Base-by-base conservation (phyloP, 2,113 vertebrate genomes). In the Ophiodon elongatus region DNA sequence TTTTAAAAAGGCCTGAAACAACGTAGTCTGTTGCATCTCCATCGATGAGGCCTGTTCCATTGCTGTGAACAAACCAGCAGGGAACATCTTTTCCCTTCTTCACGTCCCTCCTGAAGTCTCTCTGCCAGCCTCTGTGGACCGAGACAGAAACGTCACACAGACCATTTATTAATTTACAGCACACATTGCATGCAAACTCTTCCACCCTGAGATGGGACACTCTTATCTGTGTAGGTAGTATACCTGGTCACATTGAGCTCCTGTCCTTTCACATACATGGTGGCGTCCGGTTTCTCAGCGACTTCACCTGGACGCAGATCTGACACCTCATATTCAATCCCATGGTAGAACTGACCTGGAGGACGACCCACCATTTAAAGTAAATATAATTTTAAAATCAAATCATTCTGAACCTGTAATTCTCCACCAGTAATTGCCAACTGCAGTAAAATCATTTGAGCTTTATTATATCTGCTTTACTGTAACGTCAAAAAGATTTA, bases 51-150 rank as follows among this genome's bases (percentile, higher is more conserved):
- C 97, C 97, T 33, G 95, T 92, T 45, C 97, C 98, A 0, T 98
- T 98, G 86, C 93, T 92, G 84, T 99, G 97, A 87, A 99, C 79
- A 21, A 99, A 98, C 98, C 98, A 99, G 90, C 98, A 99, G 45
- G 94, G 91, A 29, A 99, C 74, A 6, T 95, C 94, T 0, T 84
- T 73, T 1, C 97, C 97, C 0, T 92, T 76, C 2, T 84, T 90
- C 2, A 92, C 43, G 27, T 98, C 93, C 14, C 68, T 89, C 64
- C 94, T 93, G 92, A 96, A 99, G 93, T 99, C 97, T 93, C 95
- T 97, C 93, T 99, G 97, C 95, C 95, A 97, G 76, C 98, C 97
- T 94, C 98, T 99, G 94, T 45, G 59, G 56, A 84, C 29, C 21
- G 35, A 59, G 29, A 81, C 15, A 88, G 8, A 85, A 19, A 76